Base-by-base conservation (phyloP, 2,888 invertebrate species). In the Lithophane leautieri region DNA sequence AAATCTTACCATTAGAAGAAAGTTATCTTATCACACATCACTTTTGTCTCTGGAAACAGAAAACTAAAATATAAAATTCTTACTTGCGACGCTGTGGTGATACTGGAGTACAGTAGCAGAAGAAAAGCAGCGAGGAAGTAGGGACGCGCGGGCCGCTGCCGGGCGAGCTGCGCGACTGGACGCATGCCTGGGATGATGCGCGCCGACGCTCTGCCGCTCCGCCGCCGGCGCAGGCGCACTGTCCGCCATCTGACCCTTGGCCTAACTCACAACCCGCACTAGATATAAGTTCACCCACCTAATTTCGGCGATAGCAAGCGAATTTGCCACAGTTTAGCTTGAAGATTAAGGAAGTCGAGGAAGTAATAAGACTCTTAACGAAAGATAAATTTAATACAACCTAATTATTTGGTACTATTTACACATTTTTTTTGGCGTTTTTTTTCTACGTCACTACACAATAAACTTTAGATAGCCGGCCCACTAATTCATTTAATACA, bases 241-340 rank as follows among this genome's bases (percentile, higher is more conserved):
- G 92, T 79, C 91, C 92, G 94, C 91, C 92, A 91, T 89, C 90
- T 95, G 95, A 95, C 95, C 95, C 94, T 90, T 88, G 89, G 82
- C 91, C 89, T 89, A 93, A 94, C 94, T 92, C 89, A 89, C 94
- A 95, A 94, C 94, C 89, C 94, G 88, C 89, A 83, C 88, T 86
- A 94, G 95, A 96, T 96, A 96, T 94, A 93, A 94, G 95, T 95
- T 95, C 95, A 95, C 92, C 94, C 95, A 95, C 96, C 95, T 92
- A 96, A 94, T 95, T 96, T 95, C 89, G 90, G 91, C 86, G 95
- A 95, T 95, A 95, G 92, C 91, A 86, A 85, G 88, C 89, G 78
- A 91, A 92, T 93, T 93, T 89, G 92, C 91, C 88, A 91, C 89
- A 90, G 84, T 90, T 90, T 85, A 87, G 88, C 86, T 89, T 89